Percentiles rank a stretch among this genome's conserved stretches.
phyloP scores from a whole-genome alignment of 2,888 invertebrate species.

The Ormia ochracea region DNA sequence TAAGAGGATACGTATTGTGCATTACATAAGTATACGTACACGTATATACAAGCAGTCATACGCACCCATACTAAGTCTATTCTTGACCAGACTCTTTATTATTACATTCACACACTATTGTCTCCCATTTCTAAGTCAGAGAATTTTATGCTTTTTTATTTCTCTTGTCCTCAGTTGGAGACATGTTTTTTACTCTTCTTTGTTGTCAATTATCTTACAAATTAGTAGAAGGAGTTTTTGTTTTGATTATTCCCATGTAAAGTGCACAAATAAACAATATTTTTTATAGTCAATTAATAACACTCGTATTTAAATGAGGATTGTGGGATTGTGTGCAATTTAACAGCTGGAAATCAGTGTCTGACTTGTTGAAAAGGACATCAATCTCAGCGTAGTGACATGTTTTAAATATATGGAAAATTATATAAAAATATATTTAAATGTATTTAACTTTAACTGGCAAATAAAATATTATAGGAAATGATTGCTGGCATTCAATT shows the following conservation, averaged over 20 bases:
- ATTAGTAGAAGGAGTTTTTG: constrained; percentile 32
- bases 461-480: no score
- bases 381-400: not conserved
- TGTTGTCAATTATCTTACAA: constrained; percentile 45
- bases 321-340: not conserved
- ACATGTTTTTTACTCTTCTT: not conserved
- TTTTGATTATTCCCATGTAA: not conserved
- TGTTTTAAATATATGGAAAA: not conserved
- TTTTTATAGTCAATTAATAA: constrained; percentile 7
- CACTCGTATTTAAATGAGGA: constrained; percentile 2
- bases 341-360: not conserved
- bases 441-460: no score
- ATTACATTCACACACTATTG: not conserved
- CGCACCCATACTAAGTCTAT: no score
- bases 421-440: no score
- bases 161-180: not conserved
- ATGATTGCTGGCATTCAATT: no score
- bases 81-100: constrained; percentile 41
- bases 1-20: constrained; percentile 18
- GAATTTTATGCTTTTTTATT: not conserved
- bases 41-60: no score
- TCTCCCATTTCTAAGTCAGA: not conserved
- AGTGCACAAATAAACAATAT: not conserved
- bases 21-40: constrained; percentile 34
- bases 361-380: not conserved